phyloP scores from a whole-genome alignment of 2,888 invertebrate species.

The Zygogramma bicolorata region DNA sequence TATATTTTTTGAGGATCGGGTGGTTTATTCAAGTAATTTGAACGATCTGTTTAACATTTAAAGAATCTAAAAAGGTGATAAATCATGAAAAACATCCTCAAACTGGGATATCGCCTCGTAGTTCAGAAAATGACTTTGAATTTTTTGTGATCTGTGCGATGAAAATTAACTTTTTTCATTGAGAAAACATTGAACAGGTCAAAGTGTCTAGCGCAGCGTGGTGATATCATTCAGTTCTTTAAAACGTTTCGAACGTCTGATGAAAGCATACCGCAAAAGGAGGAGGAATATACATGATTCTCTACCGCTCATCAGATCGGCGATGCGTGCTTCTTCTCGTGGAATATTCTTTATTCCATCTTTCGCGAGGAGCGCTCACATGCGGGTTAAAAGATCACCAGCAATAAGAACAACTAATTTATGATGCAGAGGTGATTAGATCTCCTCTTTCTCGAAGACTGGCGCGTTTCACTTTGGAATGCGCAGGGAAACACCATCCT shows the following conservation, averaged over 20 bases:
- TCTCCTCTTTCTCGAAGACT: constrained; percentile 18
- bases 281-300: neutral
- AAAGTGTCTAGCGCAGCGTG: too few species aligned
- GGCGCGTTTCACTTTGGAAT: constrained; percentile 30
- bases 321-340: constrained; percentile 24
- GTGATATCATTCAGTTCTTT: neutral
- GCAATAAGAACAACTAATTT: constrained; percentile 46
- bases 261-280: neutral
- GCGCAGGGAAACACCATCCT: constrained; percentile 23
- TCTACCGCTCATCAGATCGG: constrained; percentile 5
- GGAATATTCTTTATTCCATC: constrained; percentile 23
- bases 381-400: constrained; percentile 43
- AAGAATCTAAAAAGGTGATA: too few species aligned
- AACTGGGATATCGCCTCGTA: too few species aligned
- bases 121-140: too few species aligned
- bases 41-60: too few species aligned
- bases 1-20: too few species aligned
- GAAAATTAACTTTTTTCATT: too few species aligned
- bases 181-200: too few species aligned
- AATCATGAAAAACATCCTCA: too few species aligned
- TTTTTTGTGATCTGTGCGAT: too few species aligned
- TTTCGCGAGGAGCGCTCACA: constrained; percentile 37
- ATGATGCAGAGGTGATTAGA: constrained; percentile 43
- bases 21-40: too few species aligned
- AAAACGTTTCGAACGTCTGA: neutral